phyloP scores from a whole-genome alignment of 2,797 vertebrate genomes.

The Bucorvus abyssinicus region DNA sequence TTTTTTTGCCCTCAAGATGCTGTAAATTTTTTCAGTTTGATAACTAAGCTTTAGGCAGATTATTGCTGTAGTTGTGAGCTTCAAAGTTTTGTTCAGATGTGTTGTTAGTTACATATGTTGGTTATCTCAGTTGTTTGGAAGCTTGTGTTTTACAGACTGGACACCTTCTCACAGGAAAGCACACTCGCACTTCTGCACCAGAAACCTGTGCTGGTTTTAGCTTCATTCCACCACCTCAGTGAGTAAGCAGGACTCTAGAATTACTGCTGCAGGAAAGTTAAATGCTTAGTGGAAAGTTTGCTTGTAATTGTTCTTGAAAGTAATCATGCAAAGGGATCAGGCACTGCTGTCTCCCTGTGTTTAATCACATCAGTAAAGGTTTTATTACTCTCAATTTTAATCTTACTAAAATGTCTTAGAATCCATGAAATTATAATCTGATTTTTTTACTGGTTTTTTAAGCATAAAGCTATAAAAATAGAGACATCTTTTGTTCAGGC shows the following conservation, averaged over 20 bases:
- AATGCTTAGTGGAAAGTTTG: background rate
- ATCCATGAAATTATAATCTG: background rate
- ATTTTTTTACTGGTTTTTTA: background rate
- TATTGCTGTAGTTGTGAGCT: conserved; percentile 24
- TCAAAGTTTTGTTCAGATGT: background rate
- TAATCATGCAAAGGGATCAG: background rate
- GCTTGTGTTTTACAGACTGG: background rate
- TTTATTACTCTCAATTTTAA: background rate
- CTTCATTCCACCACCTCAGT: background rate
- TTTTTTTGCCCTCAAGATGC: background rate
- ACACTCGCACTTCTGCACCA: conserved; percentile 15
- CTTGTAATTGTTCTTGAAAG: background rate
- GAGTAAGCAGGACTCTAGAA: background rate
- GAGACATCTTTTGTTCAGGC: background rate
- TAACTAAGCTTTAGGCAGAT: conserved; percentile 6
- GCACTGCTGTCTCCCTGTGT: conserved; percentile 32
- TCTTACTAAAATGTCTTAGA: background rate
- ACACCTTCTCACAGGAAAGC: background rate
- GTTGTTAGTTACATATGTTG: background rate
- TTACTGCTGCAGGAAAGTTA: background rate
- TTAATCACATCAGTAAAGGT: background rate
- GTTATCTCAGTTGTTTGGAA: background rate
- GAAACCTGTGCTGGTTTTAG: background rate
- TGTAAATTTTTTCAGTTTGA: background rate
- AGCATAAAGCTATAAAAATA: background rate